Evolutionary conservation across 2,888 invertebrate species (phyloP).

Genomic region (Congeria kusceri): DNA sequence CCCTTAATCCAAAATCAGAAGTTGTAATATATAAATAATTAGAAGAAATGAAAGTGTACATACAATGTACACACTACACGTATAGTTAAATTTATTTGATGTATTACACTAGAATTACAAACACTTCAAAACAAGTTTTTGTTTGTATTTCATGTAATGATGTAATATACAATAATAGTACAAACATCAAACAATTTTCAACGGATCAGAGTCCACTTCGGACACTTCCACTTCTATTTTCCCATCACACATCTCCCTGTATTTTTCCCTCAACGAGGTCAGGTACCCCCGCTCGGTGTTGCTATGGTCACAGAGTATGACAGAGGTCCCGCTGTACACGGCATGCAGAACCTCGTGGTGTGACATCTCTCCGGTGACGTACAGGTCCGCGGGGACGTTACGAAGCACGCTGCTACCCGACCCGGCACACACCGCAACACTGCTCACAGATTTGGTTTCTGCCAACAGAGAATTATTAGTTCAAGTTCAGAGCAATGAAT

Average conservation of each 20-base stretch:
- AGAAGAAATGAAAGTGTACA: too few relatives aligned
- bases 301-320: conserved; percentile 96
- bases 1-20: too few relatives aligned
- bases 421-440: conserved; percentile 95
- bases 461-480: too few relatives aligned
- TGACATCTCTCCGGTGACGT: conserved; percentile 96
- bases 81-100: too few relatives aligned
- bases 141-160: not conserved
- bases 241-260: conserved; percentile 83
- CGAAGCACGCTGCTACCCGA: conserved; percentile 93
- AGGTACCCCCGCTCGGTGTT: conserved; percentile 92
- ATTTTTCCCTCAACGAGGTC: conserved; percentile 84
- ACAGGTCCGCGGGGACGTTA: conserved; percentile 91
- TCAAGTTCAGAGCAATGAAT: too few relatives aligned
- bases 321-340: conserved; percentile 91
- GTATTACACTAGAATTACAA: too few relatives aligned
- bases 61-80: too few relatives aligned
- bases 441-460: conserved; percentile 76
- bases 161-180: too few relatives aligned
- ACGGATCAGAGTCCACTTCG: conserved; percentile 91
- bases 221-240: conserved; percentile 90
- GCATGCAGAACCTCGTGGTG: conserved; percentile 97
- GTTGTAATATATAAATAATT: too few relatives aligned
- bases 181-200: conserved; percentile 88
- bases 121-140: too few relatives aligned